phyloP scores from a whole-genome alignment of 1,140 invertebrate genomes.

The Ips nitidus region DNA sequence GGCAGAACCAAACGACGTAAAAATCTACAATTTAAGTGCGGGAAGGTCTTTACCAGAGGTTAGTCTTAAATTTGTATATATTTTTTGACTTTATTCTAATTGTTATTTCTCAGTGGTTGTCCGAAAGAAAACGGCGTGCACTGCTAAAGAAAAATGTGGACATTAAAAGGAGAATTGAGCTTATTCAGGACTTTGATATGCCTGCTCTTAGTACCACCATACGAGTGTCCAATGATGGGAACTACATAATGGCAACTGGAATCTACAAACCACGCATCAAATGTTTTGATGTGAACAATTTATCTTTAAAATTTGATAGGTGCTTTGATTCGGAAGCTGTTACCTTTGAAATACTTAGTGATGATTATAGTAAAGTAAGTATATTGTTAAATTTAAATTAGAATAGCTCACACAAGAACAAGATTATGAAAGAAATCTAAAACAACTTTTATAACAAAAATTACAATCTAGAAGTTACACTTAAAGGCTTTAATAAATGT shows the following conservation, averaged over 20 bases:
- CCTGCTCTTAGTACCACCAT: slow-evolving; percentile 88
- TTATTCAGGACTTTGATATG: slow-evolving; percentile 99
- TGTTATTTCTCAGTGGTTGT: slow-evolving; percentile 78
- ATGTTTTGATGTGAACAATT: slow-evolving; percentile 94
- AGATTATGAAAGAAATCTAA: too few relatives aligned
- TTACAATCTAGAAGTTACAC: too few relatives aligned
- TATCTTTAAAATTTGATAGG: slow-evolving; percentile 97
- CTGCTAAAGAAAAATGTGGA: slow-evolving; percentile 91
- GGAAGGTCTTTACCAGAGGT: slow-evolving; percentile 97
- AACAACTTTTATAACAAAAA: too few relatives aligned
- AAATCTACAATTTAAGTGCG: slow-evolving; percentile 96
- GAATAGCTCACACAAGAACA: not conserved
- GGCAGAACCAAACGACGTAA: slow-evolving; percentile 88
- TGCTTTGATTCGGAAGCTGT: slow-evolving; percentile 96
- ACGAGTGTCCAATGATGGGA: slow-evolving; percentile 85
- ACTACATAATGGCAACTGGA: slow-evolving; percentile 91
- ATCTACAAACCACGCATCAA: slow-evolving; percentile 96
- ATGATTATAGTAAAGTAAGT: slow-evolving; percentile 85
- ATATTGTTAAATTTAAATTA: not conserved
- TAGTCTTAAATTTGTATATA: slow-evolving; percentile 52
- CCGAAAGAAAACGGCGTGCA: slow-evolving; percentile 82
- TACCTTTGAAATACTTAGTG: slow-evolving; percentile 82
- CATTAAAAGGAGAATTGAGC: slow-evolving; percentile 85
- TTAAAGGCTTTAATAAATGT: not conserved
- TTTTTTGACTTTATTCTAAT: not conserved